Evolutionary conservation across 2,113 vertebrate species (phyloP), one percentile per base, ranked within the genome.

Genomic region (Chelonoidis abingdonii): DNA sequence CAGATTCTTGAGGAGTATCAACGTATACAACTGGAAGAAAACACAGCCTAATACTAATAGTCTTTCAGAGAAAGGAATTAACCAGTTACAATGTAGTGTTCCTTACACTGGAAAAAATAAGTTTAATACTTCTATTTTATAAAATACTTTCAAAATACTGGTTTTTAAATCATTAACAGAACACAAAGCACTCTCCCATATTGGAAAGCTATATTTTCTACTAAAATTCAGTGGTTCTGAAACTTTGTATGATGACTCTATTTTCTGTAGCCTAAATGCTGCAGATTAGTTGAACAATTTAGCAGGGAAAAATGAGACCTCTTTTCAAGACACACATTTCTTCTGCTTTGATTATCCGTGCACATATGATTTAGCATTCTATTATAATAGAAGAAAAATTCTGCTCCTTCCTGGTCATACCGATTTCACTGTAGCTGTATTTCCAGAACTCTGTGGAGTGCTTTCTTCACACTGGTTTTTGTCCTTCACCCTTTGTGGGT

Each of bases 401-500:
- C 4, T 35, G n/a, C 13, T 85, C 78, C 75, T 89, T 75, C 29
- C 94, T 80, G 86, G 24, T 35, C 90, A 91, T 98, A 98, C 98
- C 94, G 98, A 97, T 97, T 99, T 99, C 41, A 99, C 97, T 41
- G 89, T 84, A 83, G 96, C 88, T 44, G 94, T 85, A 90, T 95
- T 97, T 90, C 88, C 87, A 29, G 96, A 94, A 87, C 95, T 95
- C 85, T 47, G 88, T 17, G 94, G 11, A 62, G 85, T 84, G 92
- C 75, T 97, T 87, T 98, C 98, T 96, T 87, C 97, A 83, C 87
- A 89, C 5, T 94, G 95, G 49, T 89, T 97, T n/a, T 96, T 98
- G 88, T 90, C 99, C 97, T 52, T 98, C 35, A 83, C 91, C 95
- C 88, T 90, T 25, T 98, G 98, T 1, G 96, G 92, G 79, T 99